Base-by-base conservation (phyloP, 2,113 vertebrate genomes). In the Cervus canadensis region DNA sequence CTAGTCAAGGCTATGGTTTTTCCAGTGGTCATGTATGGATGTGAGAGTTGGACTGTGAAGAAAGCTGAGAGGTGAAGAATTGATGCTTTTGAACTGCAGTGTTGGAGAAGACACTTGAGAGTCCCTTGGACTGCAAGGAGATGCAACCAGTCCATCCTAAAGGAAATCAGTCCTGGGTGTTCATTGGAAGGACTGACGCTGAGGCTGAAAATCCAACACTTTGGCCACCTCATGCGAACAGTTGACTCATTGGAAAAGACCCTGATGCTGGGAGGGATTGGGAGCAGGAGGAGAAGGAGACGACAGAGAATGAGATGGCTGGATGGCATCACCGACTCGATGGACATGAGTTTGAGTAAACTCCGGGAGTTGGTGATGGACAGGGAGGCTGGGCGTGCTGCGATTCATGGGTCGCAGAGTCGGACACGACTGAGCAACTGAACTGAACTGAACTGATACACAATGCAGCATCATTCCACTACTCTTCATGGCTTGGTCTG, bases 341-440 rank as follows among this genome's bases (percentile, higher is more conserved):
- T 64, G 62, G 30, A 33, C 30, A 8, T 64, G 62, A 7, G 30
- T n/a, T 17, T 64, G 15, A 16, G 30, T 64, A 16, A 16, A 64
- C 15, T 33, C 62, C 0, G 7, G 33, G 30, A 17, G 3, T n/a
- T n/a, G 30, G 62, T 64, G 14, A 64, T 8, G 15, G 15, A 64
- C 30, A 64, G 62, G 30, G 30, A n/a, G 15, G 15, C 30, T 30
- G 17, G 30, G 62, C 15, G 0, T 64, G 1, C 62, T 64, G 3
- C 3, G 0, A 7, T 64, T 64, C 30, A n/a, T 17, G 15, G 14
- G 30, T 64, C 3, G 3, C 62, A 64, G 17, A 64, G 30, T n/a
- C 0, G 7, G 30, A 64, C 62, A 33, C 0, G 15, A 64, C 62
- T 33, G 62, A 64, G 30, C 0, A 64, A 64, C 30, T 62, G 60